Conservation (phyloP, 1,140 invertebrate species). For the Drosophila ananassae region DNA sequence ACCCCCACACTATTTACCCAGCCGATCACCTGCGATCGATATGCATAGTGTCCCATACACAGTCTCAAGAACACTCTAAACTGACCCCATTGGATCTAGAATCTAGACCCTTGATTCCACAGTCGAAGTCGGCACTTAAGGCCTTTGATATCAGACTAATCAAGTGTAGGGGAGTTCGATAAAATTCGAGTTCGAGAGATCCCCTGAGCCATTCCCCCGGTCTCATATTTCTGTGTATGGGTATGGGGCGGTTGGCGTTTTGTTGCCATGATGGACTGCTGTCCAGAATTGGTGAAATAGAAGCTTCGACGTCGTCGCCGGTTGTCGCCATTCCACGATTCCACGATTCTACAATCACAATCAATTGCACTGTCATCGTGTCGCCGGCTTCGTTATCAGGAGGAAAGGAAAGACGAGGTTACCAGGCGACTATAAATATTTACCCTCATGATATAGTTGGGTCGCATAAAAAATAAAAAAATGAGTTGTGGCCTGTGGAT, state of each 20-base stretch:
- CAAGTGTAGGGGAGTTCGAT: constrained; percentile 58
- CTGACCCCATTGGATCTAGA: constrained; percentile 37
- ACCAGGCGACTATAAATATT: constrained; percentile 78
- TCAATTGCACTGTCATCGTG: constrained; percentile 51
- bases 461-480: constrained; percentile 54
- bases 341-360: constrained; percentile 25
- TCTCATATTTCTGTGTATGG: constrained; percentile 2
- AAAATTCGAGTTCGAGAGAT: constrained; percentile 39
- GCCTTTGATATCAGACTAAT: constrained; percentile 79
- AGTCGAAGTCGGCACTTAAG: constrained; percentile 40
- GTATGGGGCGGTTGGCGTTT: background rate
- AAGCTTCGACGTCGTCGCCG: constrained; percentile 33
- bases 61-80: background rate
- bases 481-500: constrained; percentile 38
- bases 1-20: constrained; percentile 12
- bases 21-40: constrained; percentile 47
- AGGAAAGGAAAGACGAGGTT: constrained; percentile 68
- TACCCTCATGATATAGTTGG: constrained; percentile 62
- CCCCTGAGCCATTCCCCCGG: background rate
- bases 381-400: constrained; percentile 55
- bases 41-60: constrained; percentile 4
- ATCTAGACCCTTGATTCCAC: background rate
- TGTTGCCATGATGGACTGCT: constrained; percentile 61
- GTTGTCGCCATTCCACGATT: constrained; percentile 24
- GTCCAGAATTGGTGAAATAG: constrained; percentile 66